phyloP scores from a whole-genome alignment of 2,113 vertebrate species.

The Camelus dromedarius region DNA sequence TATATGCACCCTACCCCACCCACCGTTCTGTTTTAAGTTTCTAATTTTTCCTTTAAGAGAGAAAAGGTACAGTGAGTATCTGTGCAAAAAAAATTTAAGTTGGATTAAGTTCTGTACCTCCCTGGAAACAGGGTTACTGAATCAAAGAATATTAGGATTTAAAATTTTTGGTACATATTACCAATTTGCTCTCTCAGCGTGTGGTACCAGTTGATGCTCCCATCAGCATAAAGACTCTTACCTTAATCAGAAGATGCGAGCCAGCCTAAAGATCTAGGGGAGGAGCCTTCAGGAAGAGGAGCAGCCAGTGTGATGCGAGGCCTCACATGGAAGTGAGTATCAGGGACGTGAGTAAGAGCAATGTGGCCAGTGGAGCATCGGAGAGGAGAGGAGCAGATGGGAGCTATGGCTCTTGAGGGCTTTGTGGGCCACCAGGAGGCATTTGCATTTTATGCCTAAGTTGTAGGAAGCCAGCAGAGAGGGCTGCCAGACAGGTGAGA shows the following conservation, averaged over 20 bases:
- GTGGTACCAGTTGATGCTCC: background rate
- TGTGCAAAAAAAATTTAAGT: background rate
- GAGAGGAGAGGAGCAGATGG: background rate
- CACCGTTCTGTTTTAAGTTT: background rate
- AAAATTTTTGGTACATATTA: background rate
- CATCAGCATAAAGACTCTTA: background rate
- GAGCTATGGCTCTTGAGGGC: background rate
- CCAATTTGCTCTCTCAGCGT: background rate
- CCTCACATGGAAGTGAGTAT: background rate
- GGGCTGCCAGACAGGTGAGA: background rate
- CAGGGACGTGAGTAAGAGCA: background rate
- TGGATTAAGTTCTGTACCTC: background rate
- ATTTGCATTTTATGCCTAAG: background rate
- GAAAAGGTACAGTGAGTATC: background rate
- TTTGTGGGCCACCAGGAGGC: rapidly evolving
- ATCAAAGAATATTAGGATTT: background rate
- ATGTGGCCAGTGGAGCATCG: background rate
- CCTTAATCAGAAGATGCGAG: background rate
- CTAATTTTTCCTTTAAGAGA: background rate
- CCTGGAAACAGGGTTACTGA: background rate
- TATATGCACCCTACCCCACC: too few relatives aligned
- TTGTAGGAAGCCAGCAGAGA: background rate
- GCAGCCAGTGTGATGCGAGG: background rate
- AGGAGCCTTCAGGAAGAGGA: background rate
- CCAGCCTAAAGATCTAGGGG: background rate